Percentiles rank a stretch among this genome's conserved stretches.
phyloP scores from a whole-genome alignment of 37 sponge, comb jelly and placozoan genomes.

The Beroe forskalii region DNA sequence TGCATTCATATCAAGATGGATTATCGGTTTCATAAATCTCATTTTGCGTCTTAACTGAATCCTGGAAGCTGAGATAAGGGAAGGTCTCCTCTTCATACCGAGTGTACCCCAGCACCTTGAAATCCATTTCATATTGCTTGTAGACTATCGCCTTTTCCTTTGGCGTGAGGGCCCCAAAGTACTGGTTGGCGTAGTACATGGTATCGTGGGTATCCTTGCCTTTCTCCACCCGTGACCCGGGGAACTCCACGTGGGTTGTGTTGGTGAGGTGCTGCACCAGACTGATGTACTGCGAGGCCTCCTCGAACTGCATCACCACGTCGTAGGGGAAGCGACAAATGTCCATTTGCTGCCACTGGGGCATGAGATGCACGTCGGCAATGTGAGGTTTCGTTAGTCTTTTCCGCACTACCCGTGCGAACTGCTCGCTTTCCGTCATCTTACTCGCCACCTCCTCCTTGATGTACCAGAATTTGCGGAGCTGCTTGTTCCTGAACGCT shows the following conservation, averaged over 20 bases:
- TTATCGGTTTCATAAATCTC: too few species aligned
- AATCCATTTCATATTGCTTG: neutral
- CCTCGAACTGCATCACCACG: neutral
- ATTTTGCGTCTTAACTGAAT: too few species aligned
- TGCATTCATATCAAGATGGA: too few species aligned
- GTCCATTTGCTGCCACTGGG: neutral
- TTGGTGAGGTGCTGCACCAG: neutral
- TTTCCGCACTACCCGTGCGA: neutral
- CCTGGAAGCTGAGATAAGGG: too few species aligned
- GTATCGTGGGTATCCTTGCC: slow-evolving; percentile 1
- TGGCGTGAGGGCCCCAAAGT: neutral
- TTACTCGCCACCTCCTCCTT: neutral
- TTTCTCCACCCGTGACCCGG: neutral
- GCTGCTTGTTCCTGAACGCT: slow-evolving; percentile 3
- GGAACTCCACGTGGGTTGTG: neutral
- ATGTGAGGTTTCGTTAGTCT: neutral
- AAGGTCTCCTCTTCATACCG: neutral
- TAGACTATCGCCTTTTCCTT: neutral
- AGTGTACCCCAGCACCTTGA: neutral
- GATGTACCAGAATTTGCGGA: neutral
- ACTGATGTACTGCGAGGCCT: neutral
- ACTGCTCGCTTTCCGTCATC: neutral
- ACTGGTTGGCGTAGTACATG: neutral
- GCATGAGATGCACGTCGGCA: neutral
- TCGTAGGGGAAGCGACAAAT: slow-evolving; percentile 6